Conservation (phyloP, 2,888 invertebrate species). For the Cephalotes varians region DNA sequence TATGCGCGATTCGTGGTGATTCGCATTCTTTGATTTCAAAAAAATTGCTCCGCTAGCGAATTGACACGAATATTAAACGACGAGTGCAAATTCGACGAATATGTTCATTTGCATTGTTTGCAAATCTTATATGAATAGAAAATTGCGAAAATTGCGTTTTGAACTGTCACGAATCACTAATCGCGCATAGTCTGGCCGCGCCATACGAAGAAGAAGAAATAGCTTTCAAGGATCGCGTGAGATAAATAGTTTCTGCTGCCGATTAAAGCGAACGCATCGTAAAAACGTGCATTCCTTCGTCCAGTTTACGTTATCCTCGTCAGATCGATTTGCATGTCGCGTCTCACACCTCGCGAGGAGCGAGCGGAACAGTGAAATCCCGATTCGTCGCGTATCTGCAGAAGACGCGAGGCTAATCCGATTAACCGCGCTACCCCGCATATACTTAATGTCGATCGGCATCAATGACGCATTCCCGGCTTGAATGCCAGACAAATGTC, state of each 20-base stretch:
- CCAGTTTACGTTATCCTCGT: neutral
- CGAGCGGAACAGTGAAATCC: neutral
- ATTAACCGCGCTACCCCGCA: constrained; percentile 27
- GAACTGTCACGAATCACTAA: too few species aligned
- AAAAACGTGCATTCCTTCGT: neutral
- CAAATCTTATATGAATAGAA: too few species aligned
- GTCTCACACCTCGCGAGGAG: neutral
- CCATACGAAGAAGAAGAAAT: neutral
- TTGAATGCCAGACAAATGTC: constrained; percentile 55
- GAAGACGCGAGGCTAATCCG: constrained; percentile 25
- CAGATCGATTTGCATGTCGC: neutral
- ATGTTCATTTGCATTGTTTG: too few species aligned
- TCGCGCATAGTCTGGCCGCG: too few species aligned
- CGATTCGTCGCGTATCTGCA: constrained; percentile 23
- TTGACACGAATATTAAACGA: too few species aligned
- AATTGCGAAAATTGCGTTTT: too few species aligned
- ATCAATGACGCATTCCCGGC: constrained; percentile 41
- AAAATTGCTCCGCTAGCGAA: too few species aligned
- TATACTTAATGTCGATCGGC: constrained; percentile 42
- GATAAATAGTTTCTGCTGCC: neutral
- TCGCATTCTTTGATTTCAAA: too few species aligned
- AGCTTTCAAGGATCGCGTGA: neutral
- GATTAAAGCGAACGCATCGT: neutral
- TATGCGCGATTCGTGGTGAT: too few species aligned
- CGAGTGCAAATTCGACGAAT: too few species aligned